Evolutionary conservation across 2,888 invertebrate species (phyloP), one percentile per base, ranked within the genome.

Genomic region (Adelognathus sp.): DNA sequence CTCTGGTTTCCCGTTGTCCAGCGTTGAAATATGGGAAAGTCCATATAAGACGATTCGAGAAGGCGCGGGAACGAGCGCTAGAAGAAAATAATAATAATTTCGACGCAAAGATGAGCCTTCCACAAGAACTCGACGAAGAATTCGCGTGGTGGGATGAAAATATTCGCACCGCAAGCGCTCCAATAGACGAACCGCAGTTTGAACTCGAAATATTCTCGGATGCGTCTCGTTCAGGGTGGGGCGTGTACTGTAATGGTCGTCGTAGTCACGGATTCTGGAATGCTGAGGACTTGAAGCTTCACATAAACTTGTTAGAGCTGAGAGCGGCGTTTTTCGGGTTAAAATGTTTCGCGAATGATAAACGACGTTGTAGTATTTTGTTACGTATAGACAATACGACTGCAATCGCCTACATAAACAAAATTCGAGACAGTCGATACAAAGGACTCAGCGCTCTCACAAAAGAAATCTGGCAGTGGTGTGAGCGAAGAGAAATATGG

Each of bases 311-410:
- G 9, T 33, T 80, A 7, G 77, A 81, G 29, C 46, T 81, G 9
- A 31, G 24, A 0, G 69, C 83, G 4, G 74, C 81, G 0, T 80
- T 81, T 64, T 81, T 71, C 21, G 79, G 77, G 0, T 44, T 82
- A 0, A 73, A 67, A 44, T 78, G 76, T 31, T 82, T 81, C 3
- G 79, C 76, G 4, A 44, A 61, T 0, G 18, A 74, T n/a, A 11
- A 21, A 18, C 29, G 7, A 18, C 14, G 50, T 4, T 63, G 58
- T 9, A 18, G 69, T 6, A 69, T 78, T 0, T 33, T 78, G 11
- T 36, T 78, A 6, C 36, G 71, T 3, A 27, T 81, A 1, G 72
- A 78, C 18, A 81, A 76, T 50, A 81, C 72, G 4, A 81, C 72
- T 7, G 69, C 76, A 3, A 69, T 78, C 6, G 70, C 78, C 1